These are phyloP conservation scores for Rhinolophus sinicus DNA, from an alignment of 2,113 vertebrate species.

Conservation along the genomic window DNA sequence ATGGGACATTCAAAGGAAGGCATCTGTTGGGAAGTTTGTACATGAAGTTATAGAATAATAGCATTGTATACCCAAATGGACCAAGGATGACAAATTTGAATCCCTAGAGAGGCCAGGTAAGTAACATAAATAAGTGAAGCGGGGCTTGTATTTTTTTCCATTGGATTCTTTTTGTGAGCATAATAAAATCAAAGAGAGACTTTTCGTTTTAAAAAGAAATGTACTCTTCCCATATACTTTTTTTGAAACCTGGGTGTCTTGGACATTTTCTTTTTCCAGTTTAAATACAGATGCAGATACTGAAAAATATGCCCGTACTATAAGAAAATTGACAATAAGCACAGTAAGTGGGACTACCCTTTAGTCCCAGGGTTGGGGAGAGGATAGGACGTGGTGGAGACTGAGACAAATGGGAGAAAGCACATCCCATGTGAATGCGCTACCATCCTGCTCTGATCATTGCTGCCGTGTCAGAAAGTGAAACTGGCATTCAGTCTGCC, in stretches of 20 bases:
- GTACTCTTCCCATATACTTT: not conserved
- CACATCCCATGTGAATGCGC: not conserved
- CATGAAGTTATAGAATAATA: not conserved
- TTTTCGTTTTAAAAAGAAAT: not conserved
- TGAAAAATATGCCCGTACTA: not conserved
- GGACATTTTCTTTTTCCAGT: not conserved
- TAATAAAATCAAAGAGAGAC: not conserved
- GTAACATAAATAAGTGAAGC: not conserved
- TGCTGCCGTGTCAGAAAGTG: not conserved
- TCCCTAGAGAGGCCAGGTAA: not conserved
- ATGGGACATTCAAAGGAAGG: not conserved
- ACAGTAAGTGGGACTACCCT: not conserved
- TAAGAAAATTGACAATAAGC: not conserved
- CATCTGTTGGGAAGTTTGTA: conserved; percentile 38
- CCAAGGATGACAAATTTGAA: not conserved
- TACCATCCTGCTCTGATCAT: not conserved
- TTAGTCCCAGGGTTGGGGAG: not conserved
- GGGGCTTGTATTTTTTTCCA: not conserved
- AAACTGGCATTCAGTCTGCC: not conserved
- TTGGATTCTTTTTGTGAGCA: not conserved
- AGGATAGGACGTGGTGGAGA: not conserved
- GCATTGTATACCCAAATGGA: not conserved
- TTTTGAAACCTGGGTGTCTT: not conserved
- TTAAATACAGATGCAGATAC: not conserved
- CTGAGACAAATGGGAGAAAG: not conserved